phyloP scores from a whole-genome alignment of 1,140 invertebrate species.

The Danaus plexippus region DNA sequence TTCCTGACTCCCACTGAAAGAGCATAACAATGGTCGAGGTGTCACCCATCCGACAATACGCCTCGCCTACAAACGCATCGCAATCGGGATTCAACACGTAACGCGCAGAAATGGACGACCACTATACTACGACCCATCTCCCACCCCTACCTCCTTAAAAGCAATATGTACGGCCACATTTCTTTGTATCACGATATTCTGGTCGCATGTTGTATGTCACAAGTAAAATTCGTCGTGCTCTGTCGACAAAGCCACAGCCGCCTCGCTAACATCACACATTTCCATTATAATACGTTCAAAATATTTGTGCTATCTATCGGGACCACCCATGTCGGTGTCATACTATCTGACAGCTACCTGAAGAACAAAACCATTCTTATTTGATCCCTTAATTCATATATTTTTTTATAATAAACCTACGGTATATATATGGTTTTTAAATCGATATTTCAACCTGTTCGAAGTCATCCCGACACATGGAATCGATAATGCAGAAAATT shows the following conservation, averaged over 20 bases:
- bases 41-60: constrained; percentile 16
- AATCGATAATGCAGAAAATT: no score
- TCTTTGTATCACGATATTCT: constrained; percentile 21
- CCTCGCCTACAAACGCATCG: constrained; percentile 42
- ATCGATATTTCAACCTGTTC: no score
- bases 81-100: constrained; percentile 43
- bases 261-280: constrained; percentile 48
- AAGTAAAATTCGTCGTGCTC: constrained; percentile 57
- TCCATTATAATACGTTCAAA: constrained; percentile 65
- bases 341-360: constrained; percentile 59
- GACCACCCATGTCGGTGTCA: constrained; percentile 61
- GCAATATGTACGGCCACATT: not conserved
- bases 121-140: constrained; percentile 23
- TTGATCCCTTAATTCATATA: constrained; percentile 23
- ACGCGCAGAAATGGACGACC: constrained; percentile 26
- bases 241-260: constrained; percentile 41
- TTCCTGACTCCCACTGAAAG: no score
- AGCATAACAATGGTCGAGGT: no score
- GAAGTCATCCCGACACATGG: no score
- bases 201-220: constrained; percentile 25
- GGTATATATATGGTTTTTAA: no score
- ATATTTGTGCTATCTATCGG: constrained; percentile 57
- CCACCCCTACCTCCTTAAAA: constrained; percentile 8
- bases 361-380: constrained; percentile 48
- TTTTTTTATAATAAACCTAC: constrained; percentile 19